phyloP scores from a whole-genome alignment of 1,140 invertebrate genomes.

The Apis dorsata region DNA sequence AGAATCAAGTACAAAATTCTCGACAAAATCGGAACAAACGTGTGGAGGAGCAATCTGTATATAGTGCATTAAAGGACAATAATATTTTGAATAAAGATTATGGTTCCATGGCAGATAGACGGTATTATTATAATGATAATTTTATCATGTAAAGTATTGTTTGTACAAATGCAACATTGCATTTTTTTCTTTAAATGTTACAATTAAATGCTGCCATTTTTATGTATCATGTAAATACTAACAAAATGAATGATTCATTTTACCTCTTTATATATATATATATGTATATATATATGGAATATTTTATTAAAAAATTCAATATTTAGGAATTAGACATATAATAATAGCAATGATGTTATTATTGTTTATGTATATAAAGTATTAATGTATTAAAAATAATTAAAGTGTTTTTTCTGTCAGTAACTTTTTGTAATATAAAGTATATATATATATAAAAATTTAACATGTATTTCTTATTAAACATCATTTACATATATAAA shows the following conservation, averaged over 20 bases:
- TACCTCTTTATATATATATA: background rate
- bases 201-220: slow-evolving; percentile 1
- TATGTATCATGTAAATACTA: background rate
- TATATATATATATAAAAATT: background rate
- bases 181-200: background rate
- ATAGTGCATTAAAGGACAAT: slow-evolving; percentile 44
- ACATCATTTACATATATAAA: slow-evolving; percentile 7
- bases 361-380: slow-evolving; percentile 16
- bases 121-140: slow-evolving; percentile 28
- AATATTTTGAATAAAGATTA: slow-evolving; percentile 42
- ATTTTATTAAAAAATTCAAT: background rate
- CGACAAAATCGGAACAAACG: slow-evolving; percentile 45
- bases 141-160: slow-evolving; percentile 29
- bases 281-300: background rate
- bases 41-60: slow-evolving; percentile 55
- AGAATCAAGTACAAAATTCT: slow-evolving; percentile 41
- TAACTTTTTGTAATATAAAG: background rate
- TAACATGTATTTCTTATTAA: background rate
- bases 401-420: background rate
- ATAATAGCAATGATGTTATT: background rate
- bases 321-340: background rate
- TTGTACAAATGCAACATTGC: slow-evolving; percentile 9
- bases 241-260: background rate
- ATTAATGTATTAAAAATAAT: slow-evolving; percentile 6
- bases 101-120: slow-evolving; percentile 46